A percentile compares a stretch with the other conserved stretches of the same genome.
Conservation (phyloP, 2,888 invertebrate species). For the Archaeoteleia sp. region DNA sequence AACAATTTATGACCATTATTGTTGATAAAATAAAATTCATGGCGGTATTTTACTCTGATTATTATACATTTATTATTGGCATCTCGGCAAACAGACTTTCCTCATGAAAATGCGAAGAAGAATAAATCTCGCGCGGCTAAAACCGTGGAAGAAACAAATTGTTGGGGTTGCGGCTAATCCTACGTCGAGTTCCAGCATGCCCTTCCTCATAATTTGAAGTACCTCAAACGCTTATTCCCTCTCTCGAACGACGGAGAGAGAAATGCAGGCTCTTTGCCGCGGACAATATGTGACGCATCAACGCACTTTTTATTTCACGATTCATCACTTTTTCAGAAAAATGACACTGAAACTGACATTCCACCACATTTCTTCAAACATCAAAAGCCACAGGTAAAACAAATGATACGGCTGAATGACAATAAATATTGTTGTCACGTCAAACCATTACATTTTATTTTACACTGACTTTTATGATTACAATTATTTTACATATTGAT, state of each 20-base stretch:
- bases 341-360: no score
- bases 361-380: no score
- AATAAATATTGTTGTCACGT: no score
- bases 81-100: background rate
- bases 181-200: slow-evolving; percentile 1
- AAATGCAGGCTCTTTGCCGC: slow-evolving; percentile 10
- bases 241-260: slow-evolving; percentile 10
- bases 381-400: no score
- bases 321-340: slow-evolving; percentile 8
- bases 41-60: no score
- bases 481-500: no score
- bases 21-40: no score
- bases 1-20: no score
- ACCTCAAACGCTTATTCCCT: slow-evolving; percentile 32
- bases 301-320: slow-evolving; percentile 17
- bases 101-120: slow-evolving; percentile 19
- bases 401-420: no score
- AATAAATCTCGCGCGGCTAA: slow-evolving; percentile 36
- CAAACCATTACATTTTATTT: no score
- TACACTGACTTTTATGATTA: no score
- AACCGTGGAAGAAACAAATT: slow-evolving; percentile 30
- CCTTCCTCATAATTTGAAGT: slow-evolving; percentile 32
- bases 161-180: slow-evolving; percentile 19
- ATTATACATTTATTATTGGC: background rate
- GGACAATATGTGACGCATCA: slow-evolving; percentile 3